Percentiles rank a stretch among this genome's conserved stretches.
phyloP scores from a whole-genome alignment of 2,888 invertebrate genomes.

The Punctoribates punctum region DNA sequence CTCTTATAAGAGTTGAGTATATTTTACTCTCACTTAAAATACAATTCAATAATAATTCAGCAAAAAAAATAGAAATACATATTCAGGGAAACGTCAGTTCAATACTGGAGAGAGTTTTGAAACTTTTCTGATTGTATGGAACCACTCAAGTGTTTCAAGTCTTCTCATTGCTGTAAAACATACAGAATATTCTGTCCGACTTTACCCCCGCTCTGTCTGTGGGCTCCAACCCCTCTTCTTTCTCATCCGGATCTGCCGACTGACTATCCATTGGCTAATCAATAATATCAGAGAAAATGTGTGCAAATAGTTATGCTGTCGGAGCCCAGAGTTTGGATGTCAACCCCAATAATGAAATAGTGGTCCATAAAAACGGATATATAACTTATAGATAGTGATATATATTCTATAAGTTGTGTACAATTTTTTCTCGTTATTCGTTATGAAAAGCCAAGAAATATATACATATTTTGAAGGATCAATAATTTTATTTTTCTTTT shows the following conservation, averaged over 20 bases:
- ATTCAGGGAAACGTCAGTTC: background rate
- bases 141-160: background rate
- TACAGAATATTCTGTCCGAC: too few species aligned
- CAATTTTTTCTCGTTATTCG: too few species aligned
- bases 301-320: background rate
- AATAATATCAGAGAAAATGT: conserved; percentile 5
- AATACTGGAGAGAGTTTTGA: background rate
- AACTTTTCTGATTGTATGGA: background rate
- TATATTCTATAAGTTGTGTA: too few species aligned
- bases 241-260: too few species aligned
- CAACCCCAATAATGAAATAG: conserved; percentile 19
- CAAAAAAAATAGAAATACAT: background rate
- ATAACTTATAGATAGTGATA: background rate
- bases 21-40: background rate
- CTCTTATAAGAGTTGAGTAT: background rate
- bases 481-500: background rate
- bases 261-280: conserved; percentile 1
- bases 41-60: background rate
- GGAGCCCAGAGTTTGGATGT: background rate
- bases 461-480: background rate
- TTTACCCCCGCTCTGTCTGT: too few species aligned
- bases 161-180: background rate
- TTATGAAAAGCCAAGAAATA: too few species aligned
- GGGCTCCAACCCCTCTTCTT: too few species aligned
- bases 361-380: conserved; percentile 9